Evolutionary conservation across 1,140 invertebrate genomes (phyloP).

Genomic region (Diabrotica undecimpunctata): DNA sequence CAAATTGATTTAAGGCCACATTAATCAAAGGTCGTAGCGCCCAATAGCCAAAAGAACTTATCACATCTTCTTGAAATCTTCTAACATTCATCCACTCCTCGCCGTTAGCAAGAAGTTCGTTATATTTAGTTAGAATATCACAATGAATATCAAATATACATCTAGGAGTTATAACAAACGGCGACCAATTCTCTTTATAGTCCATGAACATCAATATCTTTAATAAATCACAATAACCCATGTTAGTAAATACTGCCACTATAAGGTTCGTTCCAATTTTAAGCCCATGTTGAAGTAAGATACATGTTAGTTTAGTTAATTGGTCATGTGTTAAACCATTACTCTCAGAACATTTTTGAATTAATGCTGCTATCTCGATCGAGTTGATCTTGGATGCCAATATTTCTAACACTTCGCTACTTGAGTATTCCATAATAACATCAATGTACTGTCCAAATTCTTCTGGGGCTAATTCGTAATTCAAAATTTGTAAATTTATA

Average conservation of each 20-base stretch:
- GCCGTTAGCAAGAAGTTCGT: background rate
- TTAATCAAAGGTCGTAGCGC: background rate
- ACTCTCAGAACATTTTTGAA: constrained; percentile 15
- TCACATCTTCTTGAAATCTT: background rate
- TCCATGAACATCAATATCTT: constrained; percentile 15
- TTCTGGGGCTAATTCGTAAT: background rate
- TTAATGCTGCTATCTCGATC: constrained; percentile 12
- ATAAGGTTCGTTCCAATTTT: constrained; percentile 10
- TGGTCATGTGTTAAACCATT: constrained; percentile 1
- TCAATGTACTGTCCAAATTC: constrained; percentile 10
- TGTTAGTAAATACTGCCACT: constrained; percentile 10
- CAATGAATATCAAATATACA: constrained; percentile 4
- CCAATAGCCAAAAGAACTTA: constrained; percentile 4
- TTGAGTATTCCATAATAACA: constrained; percentile 18
- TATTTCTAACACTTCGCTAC: background rate
- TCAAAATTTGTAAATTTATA: constrained; percentile 11
- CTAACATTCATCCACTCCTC: background rate
- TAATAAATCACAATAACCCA: constrained; percentile 20
- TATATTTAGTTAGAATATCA: background rate
- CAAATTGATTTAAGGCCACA: background rate
- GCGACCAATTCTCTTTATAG: background rate
- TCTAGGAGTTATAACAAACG: constrained; percentile 1
- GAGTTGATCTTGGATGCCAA: constrained; percentile 1
- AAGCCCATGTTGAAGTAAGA: constrained; percentile 19
- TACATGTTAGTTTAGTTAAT: constrained; percentile 17